Conservation (phyloP, 2,113 vertebrate species). For the Triplophysa siluroides region DNA sequence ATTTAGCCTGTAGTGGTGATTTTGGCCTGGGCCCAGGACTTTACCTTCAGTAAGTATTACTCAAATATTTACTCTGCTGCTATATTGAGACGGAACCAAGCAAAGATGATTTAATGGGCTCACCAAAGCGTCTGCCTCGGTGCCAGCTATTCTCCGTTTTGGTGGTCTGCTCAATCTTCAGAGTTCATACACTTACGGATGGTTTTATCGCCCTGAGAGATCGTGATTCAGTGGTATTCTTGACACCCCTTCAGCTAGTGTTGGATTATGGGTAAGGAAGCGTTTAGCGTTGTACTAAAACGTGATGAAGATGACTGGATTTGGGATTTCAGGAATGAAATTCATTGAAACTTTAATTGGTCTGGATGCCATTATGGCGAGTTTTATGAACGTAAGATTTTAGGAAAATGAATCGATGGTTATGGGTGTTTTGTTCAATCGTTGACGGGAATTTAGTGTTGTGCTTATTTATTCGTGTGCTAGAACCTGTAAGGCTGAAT, state of each 20-base stretch:
- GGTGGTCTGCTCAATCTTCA: constrained; percentile 69
- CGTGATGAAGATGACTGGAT: constrained; percentile 46
- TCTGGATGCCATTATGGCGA: constrained; percentile 35
- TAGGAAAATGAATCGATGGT: constrained; percentile 23
- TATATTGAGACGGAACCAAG: constrained; percentile 74
- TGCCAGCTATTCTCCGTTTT: constrained; percentile 70
- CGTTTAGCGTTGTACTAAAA: constrained; percentile 60
- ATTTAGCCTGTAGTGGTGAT: constrained; percentile 62
- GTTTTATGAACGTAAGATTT: constrained; percentile 25
- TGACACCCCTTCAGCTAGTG: constrained; percentile 39
- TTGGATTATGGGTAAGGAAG: constrained; percentile 47
- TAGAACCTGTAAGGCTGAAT: constrained; percentile 52
- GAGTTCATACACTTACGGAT: constrained; percentile 63
- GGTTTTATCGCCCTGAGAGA: constrained; percentile 67
- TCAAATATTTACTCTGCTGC: constrained; percentile 80
- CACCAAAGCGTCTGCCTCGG: constrained; percentile 62
- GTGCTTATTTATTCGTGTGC: constrained; percentile 11
- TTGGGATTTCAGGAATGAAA: constrained; percentile 32
- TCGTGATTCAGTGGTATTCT: constrained; percentile 65
- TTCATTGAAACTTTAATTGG: constrained; percentile 37
- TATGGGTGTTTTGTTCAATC: constrained; percentile 19
- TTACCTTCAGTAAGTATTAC: constrained; percentile 73
- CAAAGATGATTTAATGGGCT: constrained; percentile 74
- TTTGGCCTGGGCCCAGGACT: constrained; percentile 69
- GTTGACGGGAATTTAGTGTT: constrained; percentile 10